These are phyloP conservation scores for Proisotoma minuta DNA, from an alignment of 2,888 invertebrate genomes.

Conservation along the genomic window DNA sequence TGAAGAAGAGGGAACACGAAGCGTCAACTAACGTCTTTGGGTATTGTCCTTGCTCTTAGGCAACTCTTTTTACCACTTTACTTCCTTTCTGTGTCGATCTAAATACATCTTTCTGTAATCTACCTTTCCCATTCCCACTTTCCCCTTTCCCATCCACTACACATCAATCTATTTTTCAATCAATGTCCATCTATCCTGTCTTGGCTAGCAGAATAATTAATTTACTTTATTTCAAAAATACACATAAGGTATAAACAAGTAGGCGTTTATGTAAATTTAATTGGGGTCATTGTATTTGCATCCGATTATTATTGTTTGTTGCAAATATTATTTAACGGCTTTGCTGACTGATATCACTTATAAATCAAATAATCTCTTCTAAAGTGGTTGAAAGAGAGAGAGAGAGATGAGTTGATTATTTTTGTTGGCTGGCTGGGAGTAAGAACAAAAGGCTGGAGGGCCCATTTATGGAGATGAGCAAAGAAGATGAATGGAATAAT, in stretches of 20 bases:
- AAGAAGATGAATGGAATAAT: slow-evolving; percentile 38
- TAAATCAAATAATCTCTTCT: too few species aligned
- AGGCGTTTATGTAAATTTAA: too few species aligned
- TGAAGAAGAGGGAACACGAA: too few species aligned
- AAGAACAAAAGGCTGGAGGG: slow-evolving; percentile 28
- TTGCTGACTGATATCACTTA: too few species aligned
- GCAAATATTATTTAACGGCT: too few species aligned
- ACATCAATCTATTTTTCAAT: slow-evolving; percentile 2
- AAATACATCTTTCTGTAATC: slow-evolving; percentile 22
- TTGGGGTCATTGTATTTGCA: too few species aligned
- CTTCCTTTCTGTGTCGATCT: slow-evolving; percentile 19
- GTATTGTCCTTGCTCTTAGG: slow-evolving; percentile 40
- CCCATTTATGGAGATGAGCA: slow-evolving; percentile 31
- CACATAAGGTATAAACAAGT: too few species aligned
- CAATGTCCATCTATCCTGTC: background rate
- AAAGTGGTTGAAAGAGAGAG: too few species aligned
- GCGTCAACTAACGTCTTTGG: slow-evolving; percentile 38
- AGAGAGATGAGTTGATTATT: slow-evolving; percentile 16
- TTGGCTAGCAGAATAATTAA: too few species aligned
- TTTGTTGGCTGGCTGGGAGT: slow-evolving; percentile 19
- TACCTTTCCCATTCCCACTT: slow-evolving; percentile 16
- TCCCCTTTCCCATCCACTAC: slow-evolving; percentile 3
- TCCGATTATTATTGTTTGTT: too few species aligned
- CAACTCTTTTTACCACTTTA: slow-evolving; percentile 38
- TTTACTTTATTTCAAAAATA: too few species aligned